These are phyloP conservation scores for Danio jaintianensis DNA, from an alignment of 2,797 vertebrate genomes.

Conservation along the genomic window DNA sequence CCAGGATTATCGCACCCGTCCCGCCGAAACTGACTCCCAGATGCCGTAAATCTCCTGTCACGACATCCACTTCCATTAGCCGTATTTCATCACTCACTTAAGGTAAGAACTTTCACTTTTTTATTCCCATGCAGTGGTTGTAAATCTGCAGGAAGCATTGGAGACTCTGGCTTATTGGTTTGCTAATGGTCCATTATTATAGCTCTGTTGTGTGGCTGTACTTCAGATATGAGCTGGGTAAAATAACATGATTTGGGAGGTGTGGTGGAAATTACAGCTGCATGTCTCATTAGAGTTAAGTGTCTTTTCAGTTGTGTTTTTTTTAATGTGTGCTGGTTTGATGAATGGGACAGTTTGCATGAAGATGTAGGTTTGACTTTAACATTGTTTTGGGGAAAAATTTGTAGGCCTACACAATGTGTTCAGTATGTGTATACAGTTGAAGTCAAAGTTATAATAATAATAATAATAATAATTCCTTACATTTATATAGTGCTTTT, in stretches of 20 bases:
- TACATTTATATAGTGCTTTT: too few relatives aligned
- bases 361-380: too few relatives aligned
- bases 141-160: constrained; percentile 47
- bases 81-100: constrained; percentile 70
- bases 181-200: constrained; percentile 20
- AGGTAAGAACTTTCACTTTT: constrained; percentile 63
- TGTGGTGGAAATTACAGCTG: neutral
- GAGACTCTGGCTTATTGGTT: neutral
- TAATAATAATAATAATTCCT: too few relatives aligned
- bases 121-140: constrained; percentile 58
- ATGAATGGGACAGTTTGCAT: too few relatives aligned
- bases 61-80: constrained; percentile 75
- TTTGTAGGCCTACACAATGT: too few relatives aligned
- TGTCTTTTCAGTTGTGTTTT: too few relatives aligned
- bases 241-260: constrained; percentile 9
- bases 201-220: constrained; percentile 3
- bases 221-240: constrained; percentile 2
- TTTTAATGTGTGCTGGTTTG: too few relatives aligned
- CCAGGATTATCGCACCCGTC: constrained; percentile 66
- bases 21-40: constrained; percentile 62
- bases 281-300: too few relatives aligned
- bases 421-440: too few relatives aligned
- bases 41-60: constrained; percentile 72
- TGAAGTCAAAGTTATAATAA: too few relatives aligned
- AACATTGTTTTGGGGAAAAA: too few relatives aligned